Base-by-base conservation (phyloP, 2,113 vertebrate genomes). In the Nettapus auritus region DNA sequence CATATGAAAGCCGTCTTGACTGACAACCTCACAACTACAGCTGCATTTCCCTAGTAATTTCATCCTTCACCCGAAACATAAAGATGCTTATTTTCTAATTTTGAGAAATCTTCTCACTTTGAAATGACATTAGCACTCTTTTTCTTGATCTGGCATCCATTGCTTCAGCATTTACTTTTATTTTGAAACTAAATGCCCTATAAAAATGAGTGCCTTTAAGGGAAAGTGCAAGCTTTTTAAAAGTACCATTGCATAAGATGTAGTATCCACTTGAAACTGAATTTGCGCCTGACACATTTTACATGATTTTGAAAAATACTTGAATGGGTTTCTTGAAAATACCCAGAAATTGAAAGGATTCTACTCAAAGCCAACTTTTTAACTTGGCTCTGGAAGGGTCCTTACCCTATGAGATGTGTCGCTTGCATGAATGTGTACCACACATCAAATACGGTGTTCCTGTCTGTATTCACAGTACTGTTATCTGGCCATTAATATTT, bases 391-490 rank as follows among this genome's bases (percentile, higher is more conserved):
- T 36, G 42, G 56, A 18, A 44, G 29, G 48, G 73, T 71, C 29
- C 29, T 76, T 50, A 21, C 17, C 26, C 13, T 46, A 4, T 38
- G 36, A 67, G 13, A 25, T 50, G 23, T n/a, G 23, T 57, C 79
- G 48, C 57, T 82, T 64, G 16, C 46, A 19, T 62, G 42, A 53
- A 63, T 38, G 40, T 28, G 11, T 68, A n/a, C 34, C 56, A 56
- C 0, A 0, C 17, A 50, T 66, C 57, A 66, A 74, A 34, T 82
- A 42, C 0, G 0, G 1, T 31, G 12, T 73, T 80, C 36, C 44
- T 82, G 13, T 21, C 44, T 50, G 8, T 26, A 42, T 44, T 94
- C 26, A 11, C 4, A 62, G 38, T 33, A 11, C 74, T 57, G n/a
- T 76, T 86, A 33, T 62, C 69, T 82, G 88, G 20, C 66, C 70